These are phyloP conservation scores for Columba janthina DNA, from an alignment of 2,113 vertebrate species.

Conservation along the genomic window DNA sequence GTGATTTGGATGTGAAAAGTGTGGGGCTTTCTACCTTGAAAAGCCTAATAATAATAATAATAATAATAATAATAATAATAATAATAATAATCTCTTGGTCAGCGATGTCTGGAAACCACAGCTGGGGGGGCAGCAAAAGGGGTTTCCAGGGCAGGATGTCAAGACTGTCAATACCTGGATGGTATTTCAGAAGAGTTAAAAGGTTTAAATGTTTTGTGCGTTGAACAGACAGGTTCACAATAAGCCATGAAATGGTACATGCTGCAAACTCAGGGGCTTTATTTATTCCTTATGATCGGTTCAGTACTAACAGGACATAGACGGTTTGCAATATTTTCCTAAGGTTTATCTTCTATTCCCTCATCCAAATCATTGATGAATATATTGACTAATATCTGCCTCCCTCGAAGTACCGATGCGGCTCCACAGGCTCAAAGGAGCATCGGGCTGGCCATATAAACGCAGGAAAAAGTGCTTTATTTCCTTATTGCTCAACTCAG, in stretches of 20 bases:
- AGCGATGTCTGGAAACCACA: neutral
- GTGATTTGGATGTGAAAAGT: neutral
- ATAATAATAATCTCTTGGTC: too few species aligned
- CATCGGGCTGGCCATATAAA: neutral
- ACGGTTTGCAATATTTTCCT: neutral
- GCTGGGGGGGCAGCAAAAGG: neutral
- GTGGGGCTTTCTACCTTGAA: neutral
- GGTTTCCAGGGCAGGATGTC: neutral
- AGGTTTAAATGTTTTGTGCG: neutral
- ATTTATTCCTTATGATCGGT: neutral
- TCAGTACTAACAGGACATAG: fast-evolving
- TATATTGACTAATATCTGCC: neutral
- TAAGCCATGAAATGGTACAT: fast-evolving
- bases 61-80: too few species aligned
- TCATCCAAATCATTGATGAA: too few species aligned
- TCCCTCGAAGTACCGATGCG: neutral
- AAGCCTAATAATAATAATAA: neutral
- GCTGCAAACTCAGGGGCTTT: fast-evolving
- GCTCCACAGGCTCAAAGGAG: neutral
- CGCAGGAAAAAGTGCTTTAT: neutral
- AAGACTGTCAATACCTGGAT: neutral
- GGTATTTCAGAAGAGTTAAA: neutral
- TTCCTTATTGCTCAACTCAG: neutral
- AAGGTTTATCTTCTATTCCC: neutral
- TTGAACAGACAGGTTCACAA: neutral